Percentiles rank a stretch among this genome's conserved stretches.
These are phyloP conservation scores for Patiria miniata DNA, from an alignment of 35 echinoderm and acorn worm species.

Conservation along the genomic window DNA sequence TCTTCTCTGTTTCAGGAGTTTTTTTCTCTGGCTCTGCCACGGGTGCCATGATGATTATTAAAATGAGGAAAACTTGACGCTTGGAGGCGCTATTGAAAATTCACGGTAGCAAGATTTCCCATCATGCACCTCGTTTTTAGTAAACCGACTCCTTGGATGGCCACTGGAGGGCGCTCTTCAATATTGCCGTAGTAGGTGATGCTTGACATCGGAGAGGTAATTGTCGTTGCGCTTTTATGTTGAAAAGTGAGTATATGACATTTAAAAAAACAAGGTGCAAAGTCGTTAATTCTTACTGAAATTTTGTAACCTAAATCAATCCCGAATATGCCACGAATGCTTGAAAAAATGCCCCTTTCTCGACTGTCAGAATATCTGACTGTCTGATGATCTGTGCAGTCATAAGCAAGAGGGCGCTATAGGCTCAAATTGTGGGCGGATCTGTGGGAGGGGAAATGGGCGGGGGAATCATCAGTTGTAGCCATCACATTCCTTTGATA, in stretches of 20 bases:
- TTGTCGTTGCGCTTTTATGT: neutral
- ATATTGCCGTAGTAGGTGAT: neutral
- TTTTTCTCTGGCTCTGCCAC: neutral
- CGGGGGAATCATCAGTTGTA: too few relatives aligned
- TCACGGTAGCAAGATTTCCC: neutral
- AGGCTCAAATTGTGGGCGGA: too few relatives aligned
- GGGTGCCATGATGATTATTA: neutral
- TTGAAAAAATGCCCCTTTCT: too few relatives aligned
- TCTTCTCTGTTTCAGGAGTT: slow-evolving; percentile 29
- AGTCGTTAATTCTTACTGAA: neutral
- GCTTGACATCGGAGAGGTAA: neutral
- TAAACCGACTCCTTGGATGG: neutral
- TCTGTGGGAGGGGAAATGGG: too few relatives aligned
- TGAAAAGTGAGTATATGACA: neutral
- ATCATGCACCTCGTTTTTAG: neutral
- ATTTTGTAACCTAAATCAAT: neutral
- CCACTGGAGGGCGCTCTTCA: neutral
- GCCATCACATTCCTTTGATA: too few relatives aligned
- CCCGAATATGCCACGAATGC: too few relatives aligned
- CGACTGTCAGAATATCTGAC: too few relatives aligned
- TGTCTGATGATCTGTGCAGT: too few relatives aligned
- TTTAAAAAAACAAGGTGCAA: neutral
- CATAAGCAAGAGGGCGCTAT: too few relatives aligned
- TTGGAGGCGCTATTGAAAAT: neutral
- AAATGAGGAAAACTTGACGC: neutral